Evolutionary conservation across 2,113 vertebrate genomes (phyloP).

Genomic region (Scalopus aquaticus): DNA sequence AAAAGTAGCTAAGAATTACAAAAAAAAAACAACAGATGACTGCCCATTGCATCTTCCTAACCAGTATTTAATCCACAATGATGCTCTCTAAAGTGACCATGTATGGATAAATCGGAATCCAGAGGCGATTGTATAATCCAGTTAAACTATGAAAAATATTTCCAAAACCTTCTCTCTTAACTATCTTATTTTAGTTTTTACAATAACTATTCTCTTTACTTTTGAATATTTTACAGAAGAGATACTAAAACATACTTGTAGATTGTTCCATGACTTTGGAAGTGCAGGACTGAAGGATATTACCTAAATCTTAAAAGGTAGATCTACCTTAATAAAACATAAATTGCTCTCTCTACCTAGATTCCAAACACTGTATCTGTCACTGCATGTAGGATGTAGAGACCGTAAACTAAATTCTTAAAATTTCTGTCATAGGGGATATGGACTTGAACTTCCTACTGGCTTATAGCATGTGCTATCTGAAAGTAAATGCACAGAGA

Average conservation of each 20-base stretch:
- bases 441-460: not conserved
- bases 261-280: not conserved
- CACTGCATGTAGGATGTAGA: not conserved
- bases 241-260: not conserved
- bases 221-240: conserved; percentile 13
- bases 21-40: not conserved
- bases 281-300: not conserved
- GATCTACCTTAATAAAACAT: not conserved
- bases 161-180: not conserved
- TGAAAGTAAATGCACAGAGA: conserved; percentile 33
- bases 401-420: not conserved
- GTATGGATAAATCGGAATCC: not conserved
- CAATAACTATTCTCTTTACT: not conserved
- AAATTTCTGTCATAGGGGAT: not conserved
- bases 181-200: conserved; percentile 5
- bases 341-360: not conserved
- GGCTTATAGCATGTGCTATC: not conserved
- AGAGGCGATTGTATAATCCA: not conserved
- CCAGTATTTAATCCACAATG: not conserved
- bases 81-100: not conserved
- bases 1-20: not conserved
- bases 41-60: not conserved
- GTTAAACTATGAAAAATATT: not conserved
- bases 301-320: not conserved
- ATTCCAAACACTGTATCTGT: not conserved